These are phyloP conservation scores for Argopecten irradians DNA, from an alignment of 1,140 invertebrate species.

Conservation along the genomic window DNA sequence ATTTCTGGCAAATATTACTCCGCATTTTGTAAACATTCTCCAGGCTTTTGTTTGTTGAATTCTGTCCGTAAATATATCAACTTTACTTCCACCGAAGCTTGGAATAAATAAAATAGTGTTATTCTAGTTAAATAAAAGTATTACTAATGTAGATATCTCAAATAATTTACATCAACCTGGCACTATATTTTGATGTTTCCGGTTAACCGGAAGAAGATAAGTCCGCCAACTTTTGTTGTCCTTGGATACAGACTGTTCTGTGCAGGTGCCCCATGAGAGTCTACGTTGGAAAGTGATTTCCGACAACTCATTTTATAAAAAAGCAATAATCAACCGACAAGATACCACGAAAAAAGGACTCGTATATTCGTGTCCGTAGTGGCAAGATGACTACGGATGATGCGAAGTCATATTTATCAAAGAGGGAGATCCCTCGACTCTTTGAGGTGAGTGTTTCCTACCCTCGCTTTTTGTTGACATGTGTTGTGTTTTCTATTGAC, in stretches of 20 bases:
- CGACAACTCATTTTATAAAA: constrained; percentile 3
- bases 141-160: background rate
- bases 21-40: background rate
- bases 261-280: constrained; percentile 19
- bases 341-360: constrained; percentile 62
- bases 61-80: too few species aligned
- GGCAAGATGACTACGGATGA: constrained; percentile 75
- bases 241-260: constrained; percentile 62
- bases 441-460: constrained; percentile 72
- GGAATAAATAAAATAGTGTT: background rate
- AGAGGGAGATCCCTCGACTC: constrained; percentile 74
- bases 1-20: background rate
- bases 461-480: constrained; percentile 3
- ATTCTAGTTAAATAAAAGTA: background rate
- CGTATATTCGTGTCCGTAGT: constrained; percentile 69
- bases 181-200: background rate
- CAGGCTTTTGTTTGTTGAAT: too few species aligned
- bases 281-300: constrained; percentile 16
- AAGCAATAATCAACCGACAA: constrained; percentile 50
- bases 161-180: background rate
- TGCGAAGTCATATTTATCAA: constrained; percentile 75
- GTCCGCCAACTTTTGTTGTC: constrained; percentile 60
- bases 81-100: too few species aligned
- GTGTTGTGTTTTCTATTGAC: background rate
- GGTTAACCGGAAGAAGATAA: background rate